These are phyloP conservation scores for Megaleporinus macrocephalus DNA, from an alignment of 2,113 vertebrate species.

Conservation along the genomic window DNA sequence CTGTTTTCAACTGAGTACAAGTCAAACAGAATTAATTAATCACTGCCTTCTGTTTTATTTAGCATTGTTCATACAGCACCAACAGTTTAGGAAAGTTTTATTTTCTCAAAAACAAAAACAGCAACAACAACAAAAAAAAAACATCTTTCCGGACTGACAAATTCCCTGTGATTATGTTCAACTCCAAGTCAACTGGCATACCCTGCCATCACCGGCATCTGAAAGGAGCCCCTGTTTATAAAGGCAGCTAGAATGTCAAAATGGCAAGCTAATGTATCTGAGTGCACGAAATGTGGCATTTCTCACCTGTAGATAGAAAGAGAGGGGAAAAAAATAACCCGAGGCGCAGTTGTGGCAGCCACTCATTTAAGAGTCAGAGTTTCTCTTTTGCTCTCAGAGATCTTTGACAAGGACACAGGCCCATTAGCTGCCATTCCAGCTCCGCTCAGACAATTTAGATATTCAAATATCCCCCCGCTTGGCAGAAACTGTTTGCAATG, in stretches of 20 bases:
- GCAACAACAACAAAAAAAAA: neutral
- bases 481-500: conserved; percentile 75
- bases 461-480: conserved; percentile 77
- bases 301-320: conserved; percentile 23
- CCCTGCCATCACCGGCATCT: conserved; percentile 14
- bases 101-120: no score
- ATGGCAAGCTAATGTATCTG: conserved; percentile 37
- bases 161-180: conserved; percentile 11
- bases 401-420: conserved; percentile 74
- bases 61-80: no score
- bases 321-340: conserved; percentile 1
- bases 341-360: conserved; percentile 18
- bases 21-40: no score
- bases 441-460: conserved; percentile 74
- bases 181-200: conserved; percentile 5
- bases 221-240: conserved; percentile 23
- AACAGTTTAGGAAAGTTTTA: no score
- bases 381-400: conserved; percentile 65
- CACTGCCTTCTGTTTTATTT: no score
- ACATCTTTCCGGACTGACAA: neutral
- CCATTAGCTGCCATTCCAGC: conserved; percentile 72
- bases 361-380: conserved; percentile 33
- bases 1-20: no score
- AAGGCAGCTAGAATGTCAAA: conserved; percentile 28
- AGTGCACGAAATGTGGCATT: conserved; percentile 25